phyloP scores from a whole-genome alignment of 1,140 invertebrate species.

The Monomorium pharaonis region DNA sequence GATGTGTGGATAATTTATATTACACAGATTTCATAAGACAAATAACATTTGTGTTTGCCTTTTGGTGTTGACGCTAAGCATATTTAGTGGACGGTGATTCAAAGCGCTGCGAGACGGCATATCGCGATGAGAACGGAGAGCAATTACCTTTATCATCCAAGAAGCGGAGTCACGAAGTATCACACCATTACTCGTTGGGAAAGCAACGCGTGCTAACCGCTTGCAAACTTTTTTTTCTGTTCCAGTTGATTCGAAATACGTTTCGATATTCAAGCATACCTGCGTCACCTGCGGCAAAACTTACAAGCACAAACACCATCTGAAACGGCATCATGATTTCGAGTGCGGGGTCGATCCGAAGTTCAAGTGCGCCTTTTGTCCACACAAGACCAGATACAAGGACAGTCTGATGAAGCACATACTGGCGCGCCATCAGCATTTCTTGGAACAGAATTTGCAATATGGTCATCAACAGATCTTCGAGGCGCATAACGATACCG shows the following conservation, averaged over 20 bases:
- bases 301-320: constrained; percentile 85
- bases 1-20: not conserved
- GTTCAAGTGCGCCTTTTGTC: constrained; percentile 86
- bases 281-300: constrained; percentile 85
- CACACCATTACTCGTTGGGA: not conserved
- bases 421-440: constrained; percentile 76
- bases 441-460: constrained; percentile 70
- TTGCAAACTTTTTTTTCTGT: constrained; percentile 59
- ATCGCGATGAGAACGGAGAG: constrained; percentile 2
- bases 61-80: not conserved
- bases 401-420: constrained; percentile 83
- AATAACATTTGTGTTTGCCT: constrained; percentile 12
- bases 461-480: constrained; percentile 63
- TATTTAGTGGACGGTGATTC: not conserved
- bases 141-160: not conserved
- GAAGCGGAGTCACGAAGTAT: not conserved
- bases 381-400: constrained; percentile 86
- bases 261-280: constrained; percentile 65
- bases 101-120: constrained; percentile 10
- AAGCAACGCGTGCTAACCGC: not conserved
- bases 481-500: constrained; percentile 44
- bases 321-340: constrained; percentile 86
- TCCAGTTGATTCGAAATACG: constrained; percentile 64
- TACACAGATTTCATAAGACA: not conserved
- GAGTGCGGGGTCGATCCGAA: constrained; percentile 87